phyloP scores from a whole-genome alignment of 2,888 invertebrate species.

The Dynastes grantii region DNA sequence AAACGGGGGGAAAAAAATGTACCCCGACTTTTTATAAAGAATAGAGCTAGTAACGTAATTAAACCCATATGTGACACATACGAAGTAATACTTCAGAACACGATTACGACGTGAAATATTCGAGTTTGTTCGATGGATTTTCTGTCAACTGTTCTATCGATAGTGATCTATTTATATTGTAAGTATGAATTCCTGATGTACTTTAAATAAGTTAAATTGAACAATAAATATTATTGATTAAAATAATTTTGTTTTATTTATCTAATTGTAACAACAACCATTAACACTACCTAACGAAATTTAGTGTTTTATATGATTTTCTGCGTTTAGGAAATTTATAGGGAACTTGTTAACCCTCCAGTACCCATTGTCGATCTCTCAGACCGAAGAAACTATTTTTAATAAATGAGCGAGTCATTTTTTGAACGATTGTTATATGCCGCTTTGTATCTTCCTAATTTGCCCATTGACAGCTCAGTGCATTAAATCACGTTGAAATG shows the following conservation, averaged over 20 bases:
- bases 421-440: too few relatives aligned
- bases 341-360: too few relatives aligned
- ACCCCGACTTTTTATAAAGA: conserved; percentile 7
- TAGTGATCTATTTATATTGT: conserved; percentile 34
- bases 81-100: not conserved
- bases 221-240: conserved; percentile 42
- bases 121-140: not conserved
- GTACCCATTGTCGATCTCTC: too few relatives aligned
- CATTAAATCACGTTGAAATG: too few relatives aligned
- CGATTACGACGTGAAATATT: not conserved
- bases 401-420: too few relatives aligned
- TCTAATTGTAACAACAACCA: too few relatives aligned
- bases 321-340: too few relatives aligned
- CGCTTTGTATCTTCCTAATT: too few relatives aligned
- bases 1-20: not conserved
- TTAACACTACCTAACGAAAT: too few relatives aligned
- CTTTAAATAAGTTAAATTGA: conserved; percentile 39
- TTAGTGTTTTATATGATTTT: too few relatives aligned
- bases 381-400: too few relatives aligned
- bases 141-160: conserved; percentile 6
- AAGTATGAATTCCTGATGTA: conserved; percentile 42
- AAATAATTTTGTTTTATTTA: conserved; percentile 16
- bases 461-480: too few relatives aligned
- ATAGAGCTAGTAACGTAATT: conserved; percentile 21
- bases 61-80: conserved; percentile 29